Evolutionary conservation across 1,140 invertebrate genomes (phyloP).

Genomic region (Oreohelix idahoensis): DNA sequence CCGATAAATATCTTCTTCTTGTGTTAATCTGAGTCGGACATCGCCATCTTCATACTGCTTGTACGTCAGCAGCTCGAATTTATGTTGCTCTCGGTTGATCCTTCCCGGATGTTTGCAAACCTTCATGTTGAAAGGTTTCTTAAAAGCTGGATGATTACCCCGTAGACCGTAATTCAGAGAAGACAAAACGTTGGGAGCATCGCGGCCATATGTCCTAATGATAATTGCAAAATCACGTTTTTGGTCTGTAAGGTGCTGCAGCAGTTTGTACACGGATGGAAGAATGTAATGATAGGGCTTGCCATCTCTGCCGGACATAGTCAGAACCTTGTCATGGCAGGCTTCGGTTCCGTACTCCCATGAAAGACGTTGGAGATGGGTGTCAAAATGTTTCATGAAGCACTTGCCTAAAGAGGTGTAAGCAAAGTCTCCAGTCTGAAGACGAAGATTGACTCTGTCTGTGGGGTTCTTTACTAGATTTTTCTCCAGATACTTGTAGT

Average conservation of each 20-base stretch:
- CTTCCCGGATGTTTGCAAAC: constrained; percentile 50
- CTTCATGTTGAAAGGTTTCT: constrained; percentile 44
- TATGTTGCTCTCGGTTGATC: constrained; percentile 46
- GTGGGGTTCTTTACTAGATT: constrained; percentile 59
- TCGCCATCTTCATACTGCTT: constrained; percentile 17
- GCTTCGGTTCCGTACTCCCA: constrained; percentile 52
- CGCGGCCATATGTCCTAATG: constrained; percentile 69
- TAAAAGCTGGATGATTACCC: constrained; percentile 65
- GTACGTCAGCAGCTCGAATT: constrained; percentile 48
- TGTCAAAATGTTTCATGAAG: constrained; percentile 61
- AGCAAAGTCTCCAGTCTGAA: constrained; percentile 66
- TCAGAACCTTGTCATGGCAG: constrained; percentile 46
- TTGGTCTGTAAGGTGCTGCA: constrained; percentile 56
- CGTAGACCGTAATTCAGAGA: constrained; percentile 57
- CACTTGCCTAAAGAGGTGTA: constrained; percentile 53
- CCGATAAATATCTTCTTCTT: constrained; percentile 64
- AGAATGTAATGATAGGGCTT: constrained; percentile 70
- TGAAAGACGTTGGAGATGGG: constrained; percentile 55
- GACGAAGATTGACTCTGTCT: constrained; percentile 57
- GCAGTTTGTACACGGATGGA: constrained; percentile 64
- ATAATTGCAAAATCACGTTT: constrained; percentile 67
- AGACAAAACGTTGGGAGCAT: constrained; percentile 65
- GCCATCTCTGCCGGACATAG: constrained; percentile 61
- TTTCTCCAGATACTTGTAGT: constrained; percentile 68
- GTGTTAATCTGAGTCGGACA: constrained; percentile 28